Evolutionary conservation across 2,888 invertebrate genomes (phyloP), one percentile per base, ranked within the genome.

Genomic region (Drosophila mimica): DNA sequence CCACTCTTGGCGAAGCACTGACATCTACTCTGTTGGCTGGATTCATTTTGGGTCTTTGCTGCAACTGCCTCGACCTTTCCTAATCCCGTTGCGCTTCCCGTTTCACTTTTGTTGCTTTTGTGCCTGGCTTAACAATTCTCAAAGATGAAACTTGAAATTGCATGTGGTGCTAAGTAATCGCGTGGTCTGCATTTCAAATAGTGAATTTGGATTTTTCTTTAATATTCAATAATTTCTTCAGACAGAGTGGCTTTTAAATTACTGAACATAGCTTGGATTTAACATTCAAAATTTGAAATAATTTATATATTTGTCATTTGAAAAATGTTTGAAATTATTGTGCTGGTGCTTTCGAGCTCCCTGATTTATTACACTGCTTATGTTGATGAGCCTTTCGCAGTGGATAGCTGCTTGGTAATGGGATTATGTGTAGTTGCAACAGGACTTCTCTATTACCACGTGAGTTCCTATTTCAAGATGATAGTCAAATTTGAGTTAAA

Each of bases 271-370:
- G 8, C 59, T 51, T 60, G 1, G 57, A 17, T 15, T 28, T 31
- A 40, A 34, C 48, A 34, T 36, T 70, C 52, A 51, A 58, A 67
- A 15, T 53, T 34, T 5, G 3, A 4, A 60, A 60, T 2, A 46
- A n/a, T 52, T n/a, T 0, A 3, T 0, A 3, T 15, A 25, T 13
- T 33, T 2, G 13, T 30, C 3, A 36, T 46, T 48, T 33, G 3
- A 7, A 31, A 62, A 57, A 87, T 83, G 87, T 20, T 83, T 5
- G 51, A 69, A 51, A 4, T 74, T 13, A 20, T 54, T 4, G 20
- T 57, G 0, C n/a, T 88, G 2, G 51, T 77, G 13, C 30, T 88
- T 3, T 31, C 69, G 0, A 64, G 74, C n/a, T 28, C 60, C 1
- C 9, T 68, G 4, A 0, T 52, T 0, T 81, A 17, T 54, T 84